These are phyloP conservation scores for Dicyrtoma fusca DNA, from an alignment of 2,888 invertebrate genomes.

Conservation along the genomic window DNA sequence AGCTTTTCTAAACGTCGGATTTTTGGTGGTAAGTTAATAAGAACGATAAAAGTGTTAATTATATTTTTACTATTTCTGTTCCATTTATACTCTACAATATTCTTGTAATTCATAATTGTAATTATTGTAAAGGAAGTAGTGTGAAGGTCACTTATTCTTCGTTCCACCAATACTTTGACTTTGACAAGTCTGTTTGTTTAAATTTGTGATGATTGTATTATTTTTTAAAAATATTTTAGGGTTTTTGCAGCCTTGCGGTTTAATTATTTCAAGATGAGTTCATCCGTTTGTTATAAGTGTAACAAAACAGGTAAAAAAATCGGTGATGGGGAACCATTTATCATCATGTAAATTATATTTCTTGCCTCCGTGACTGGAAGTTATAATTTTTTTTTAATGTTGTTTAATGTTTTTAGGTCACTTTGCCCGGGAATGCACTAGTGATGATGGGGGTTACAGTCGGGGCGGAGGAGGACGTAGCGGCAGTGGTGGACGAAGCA, in stretches of 20 bases:
- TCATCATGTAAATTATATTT: neutral
- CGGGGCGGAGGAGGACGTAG: conserved; percentile 30
- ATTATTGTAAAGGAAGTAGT: no score
- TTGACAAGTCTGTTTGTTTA: no score
- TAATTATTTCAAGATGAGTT: conserved; percentile 25
- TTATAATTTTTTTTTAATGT: neutral
- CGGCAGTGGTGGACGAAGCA: conserved; percentile 23
- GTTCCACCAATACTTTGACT: no score
- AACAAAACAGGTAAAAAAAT: conserved; percentile 23
- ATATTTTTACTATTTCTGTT: no score
- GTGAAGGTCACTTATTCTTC: no score
- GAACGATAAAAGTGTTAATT: no score
- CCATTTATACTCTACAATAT: no score
- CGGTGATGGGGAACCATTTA: no score
- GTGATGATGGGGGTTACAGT: conserved; percentile 27
- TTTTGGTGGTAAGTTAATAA: no score
- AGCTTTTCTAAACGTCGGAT: no score
- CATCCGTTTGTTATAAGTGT: conserved; percentile 28
- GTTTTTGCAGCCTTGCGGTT: neutral
- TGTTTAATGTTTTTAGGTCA: conserved; percentile 13
- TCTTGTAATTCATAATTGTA: no score
- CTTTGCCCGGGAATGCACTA: conserved; percentile 37
- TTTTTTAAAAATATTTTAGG: neutral
- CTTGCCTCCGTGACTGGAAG: neutral
- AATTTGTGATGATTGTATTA: no score